Percentiles rank a stretch among this genome's conserved stretches.
Evolutionary conservation across 2,888 invertebrate species (phyloP).

Genomic region (Marasmarcha lunaedactyla): DNA sequence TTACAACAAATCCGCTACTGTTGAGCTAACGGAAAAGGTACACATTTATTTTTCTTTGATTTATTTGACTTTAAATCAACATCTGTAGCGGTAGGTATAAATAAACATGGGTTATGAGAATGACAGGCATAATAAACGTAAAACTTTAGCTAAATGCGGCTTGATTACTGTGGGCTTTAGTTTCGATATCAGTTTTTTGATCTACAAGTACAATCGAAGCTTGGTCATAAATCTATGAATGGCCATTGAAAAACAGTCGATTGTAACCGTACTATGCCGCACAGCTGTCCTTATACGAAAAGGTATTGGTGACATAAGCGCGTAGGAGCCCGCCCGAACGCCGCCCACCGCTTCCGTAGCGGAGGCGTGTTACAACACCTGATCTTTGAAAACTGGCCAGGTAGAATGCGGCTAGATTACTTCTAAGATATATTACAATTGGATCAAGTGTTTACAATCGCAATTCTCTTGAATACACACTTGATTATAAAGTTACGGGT

Average conservation of each 20-base stretch:
- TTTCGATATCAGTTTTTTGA: no score
- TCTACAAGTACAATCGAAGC: no score
- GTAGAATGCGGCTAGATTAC: not conserved
- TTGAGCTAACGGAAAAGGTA: slow-evolving; percentile 43
- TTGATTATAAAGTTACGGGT: no score
- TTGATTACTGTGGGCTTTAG: no score
- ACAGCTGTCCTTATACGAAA: slow-evolving; percentile 48
- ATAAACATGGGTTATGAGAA: not conserved
- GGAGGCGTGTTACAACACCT: slow-evolving; percentile 53
- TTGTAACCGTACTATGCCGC: slow-evolving; percentile 25
- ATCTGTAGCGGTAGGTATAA: slow-evolving; percentile 1
- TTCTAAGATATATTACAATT: not conserved
- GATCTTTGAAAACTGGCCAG: slow-evolving; percentile 30
- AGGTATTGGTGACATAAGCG: slow-evolving; percentile 57
- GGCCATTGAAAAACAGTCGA: slow-evolving; percentile 15
- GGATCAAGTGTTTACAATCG: no score
- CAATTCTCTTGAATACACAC: no score
- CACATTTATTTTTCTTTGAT: slow-evolving; percentile 21
- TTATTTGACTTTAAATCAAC: slow-evolving; percentile 16
- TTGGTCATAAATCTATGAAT: no score
- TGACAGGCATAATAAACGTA: not conserved
- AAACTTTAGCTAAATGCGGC: no score
- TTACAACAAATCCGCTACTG: slow-evolving; percentile 31
- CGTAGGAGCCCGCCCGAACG: slow-evolving; percentile 46
- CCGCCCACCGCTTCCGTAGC: slow-evolving; percentile 63